These are phyloP conservation scores for Forbesichthys papilliferus DNA, from an alignment of 2,113 vertebrate species.

Conservation along the genomic window DNA sequence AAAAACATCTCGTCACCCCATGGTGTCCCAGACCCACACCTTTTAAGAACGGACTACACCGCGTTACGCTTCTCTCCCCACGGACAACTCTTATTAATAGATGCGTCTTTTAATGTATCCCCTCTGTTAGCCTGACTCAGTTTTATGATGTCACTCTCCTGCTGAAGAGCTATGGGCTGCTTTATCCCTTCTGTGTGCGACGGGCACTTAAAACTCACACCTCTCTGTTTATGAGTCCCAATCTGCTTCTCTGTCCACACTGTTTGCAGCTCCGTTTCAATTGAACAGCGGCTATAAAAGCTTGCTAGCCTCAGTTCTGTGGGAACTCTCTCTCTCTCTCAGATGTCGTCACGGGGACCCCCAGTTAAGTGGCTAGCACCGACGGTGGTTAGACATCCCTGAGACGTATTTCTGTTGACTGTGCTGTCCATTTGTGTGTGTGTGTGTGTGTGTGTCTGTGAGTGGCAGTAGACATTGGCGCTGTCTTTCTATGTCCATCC, in stretches of 20 bases:
- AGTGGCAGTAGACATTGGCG: conserved; percentile 2
- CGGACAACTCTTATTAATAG: conserved; percentile 63
- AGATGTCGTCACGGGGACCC: conserved; percentile 31
- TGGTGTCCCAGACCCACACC: too few species aligned
- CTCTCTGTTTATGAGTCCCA: conserved; percentile 72
- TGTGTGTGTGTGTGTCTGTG: conserved; percentile 15
- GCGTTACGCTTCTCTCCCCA: too few species aligned
- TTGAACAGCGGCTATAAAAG: conserved; percentile 57
- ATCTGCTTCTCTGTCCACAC: conserved; percentile 62
- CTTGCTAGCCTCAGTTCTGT: conserved; percentile 30
- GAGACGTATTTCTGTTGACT: conserved; percentile 11
- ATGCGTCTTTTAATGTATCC: conserved; percentile 68
- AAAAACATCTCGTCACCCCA: too few species aligned
- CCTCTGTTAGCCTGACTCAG: conserved; percentile 63
- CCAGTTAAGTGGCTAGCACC: conserved; percentile 27
- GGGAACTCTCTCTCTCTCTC: conserved; percentile 24
- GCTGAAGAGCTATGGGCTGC: conserved; percentile 67
- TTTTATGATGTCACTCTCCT: conserved; percentile 73
- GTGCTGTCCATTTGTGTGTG: conserved; percentile 23
- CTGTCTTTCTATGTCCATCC: neutral
- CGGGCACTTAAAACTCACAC: conserved; percentile 72
- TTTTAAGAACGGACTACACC: neutral
- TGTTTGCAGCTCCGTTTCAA: conserved; percentile 48
- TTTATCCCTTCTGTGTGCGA: conserved; percentile 69
- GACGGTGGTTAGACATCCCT: neutral